Base-by-base conservation (phyloP, 2,113 vertebrate genomes). In the Thryonomys swinderianus region DNA sequence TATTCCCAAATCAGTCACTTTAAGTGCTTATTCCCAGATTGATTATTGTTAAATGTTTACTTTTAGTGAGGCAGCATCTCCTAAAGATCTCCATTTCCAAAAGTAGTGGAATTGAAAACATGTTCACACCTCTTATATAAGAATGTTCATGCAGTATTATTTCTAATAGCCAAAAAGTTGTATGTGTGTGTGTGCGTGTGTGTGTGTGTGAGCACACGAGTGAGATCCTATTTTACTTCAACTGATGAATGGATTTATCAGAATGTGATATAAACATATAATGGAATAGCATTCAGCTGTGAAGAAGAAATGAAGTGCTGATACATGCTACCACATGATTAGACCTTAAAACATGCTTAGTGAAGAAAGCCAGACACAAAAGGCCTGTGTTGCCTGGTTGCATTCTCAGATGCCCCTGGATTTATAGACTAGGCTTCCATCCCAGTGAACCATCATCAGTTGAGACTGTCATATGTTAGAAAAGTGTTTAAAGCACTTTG, bases 341-440 rank as follows among this genome's bases (percentile, higher is more conserved):
- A 21, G 30, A 37, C 17, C 42, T 53, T 74, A 23, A 61, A 64
- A 62, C 57, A 66, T 64, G 48, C 51, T 37, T 37, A 88, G 21
- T 62, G 37, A 74, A 74, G 82, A 59, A 79, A 88, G n/a, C 42
- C 79, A 91, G 74, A 82, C 48, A 32, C 42, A 51, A 64, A 95
- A 92, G 62, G 42, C 81, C 69, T n/a, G 4, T 73, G 8, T 27
- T 59, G 0, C 53, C 20, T 27, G 59, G 51, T 40, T 66, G 13
- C 17, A 32, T 90, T 92, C 94, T n/a, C 37, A 48, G 37, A 48
- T 45, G 40, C 40, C 69, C 40, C 40, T 79, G 18, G 3, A 55
- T 13, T 67, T 45, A 67, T 53, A 6, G 12, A 37, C n/a, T 55
- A 21, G 30, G 40, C 20, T 67, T 57, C 48, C 32, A 67, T n/a